Evolutionary conservation across 35 echinoderm and acorn worm genomes (phyloP).

Genomic region (Nesometra sesokonis): DNA sequence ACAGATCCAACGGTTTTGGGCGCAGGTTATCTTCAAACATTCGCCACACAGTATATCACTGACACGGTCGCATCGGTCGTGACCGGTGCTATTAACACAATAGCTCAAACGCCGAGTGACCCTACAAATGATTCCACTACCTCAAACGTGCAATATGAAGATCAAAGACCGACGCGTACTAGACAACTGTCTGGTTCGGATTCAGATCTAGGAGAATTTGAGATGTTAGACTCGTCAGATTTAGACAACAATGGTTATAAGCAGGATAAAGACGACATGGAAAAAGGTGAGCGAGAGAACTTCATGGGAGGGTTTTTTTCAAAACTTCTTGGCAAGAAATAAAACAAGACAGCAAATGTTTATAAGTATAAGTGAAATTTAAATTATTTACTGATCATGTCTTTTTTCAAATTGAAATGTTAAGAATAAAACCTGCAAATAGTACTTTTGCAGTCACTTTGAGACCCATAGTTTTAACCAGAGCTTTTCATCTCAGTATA

Average conservation of each 20-base stretch:
- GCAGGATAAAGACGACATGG: constrained; percentile 26
- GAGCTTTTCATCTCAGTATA: too few relatives aligned
- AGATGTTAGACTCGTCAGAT: constrained; percentile 71
- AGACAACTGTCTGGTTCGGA: constrained; percentile 33
- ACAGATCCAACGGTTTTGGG: neutral
- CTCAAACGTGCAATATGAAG: constrained; percentile 3
- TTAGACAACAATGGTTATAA: constrained; percentile 43
- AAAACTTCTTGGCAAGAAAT: constrained; percentile 23
- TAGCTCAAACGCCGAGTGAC: neutral
- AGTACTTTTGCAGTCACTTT: too few relatives aligned
- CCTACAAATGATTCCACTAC: neutral
- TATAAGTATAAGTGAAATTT: too few relatives aligned
- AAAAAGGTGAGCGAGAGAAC: constrained; percentile 32
- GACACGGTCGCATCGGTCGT: constrained; percentile 71
- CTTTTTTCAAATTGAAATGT: too few relatives aligned
- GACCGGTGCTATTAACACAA: constrained; percentile 24
- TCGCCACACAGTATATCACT: constrained; percentile 54
- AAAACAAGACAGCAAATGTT: neutral
- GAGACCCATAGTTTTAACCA: too few relatives aligned
- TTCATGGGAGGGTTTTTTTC: constrained; percentile 31
- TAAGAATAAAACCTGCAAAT: too few relatives aligned
- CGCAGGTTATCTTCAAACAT: constrained; percentile 15
- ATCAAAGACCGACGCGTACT: constrained; percentile 1
- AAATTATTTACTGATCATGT: too few relatives aligned
- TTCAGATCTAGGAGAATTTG: constrained; percentile 65